Evolutionary conservation across 2,888 invertebrate species (phyloP), one percentile per base, ranked within the genome.

Genomic region (Digitonthophagus gazella): DNA sequence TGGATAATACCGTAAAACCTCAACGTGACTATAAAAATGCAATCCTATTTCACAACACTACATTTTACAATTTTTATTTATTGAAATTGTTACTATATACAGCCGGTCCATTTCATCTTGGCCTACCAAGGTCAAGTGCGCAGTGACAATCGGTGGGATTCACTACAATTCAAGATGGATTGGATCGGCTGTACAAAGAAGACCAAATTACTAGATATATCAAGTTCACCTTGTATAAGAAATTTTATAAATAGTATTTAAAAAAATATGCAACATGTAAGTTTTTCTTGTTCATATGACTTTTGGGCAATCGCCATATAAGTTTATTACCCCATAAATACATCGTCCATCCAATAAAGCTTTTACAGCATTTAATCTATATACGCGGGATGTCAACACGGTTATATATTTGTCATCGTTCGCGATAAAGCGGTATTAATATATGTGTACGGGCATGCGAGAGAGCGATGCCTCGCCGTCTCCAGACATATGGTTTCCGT

Each of bases 341-440:
- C 66, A 65, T 66, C 66, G 61, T 14, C 14, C 54, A 66, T 55
- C 61, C 61, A 69, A 69, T 69, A 69, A 69, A 69, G 66, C 68
- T 69, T 69, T 69, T 69, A 66, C 66, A 20, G 58, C 65, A 63
- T 58, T 69, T 66, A 69, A 69, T 66, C 66, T 63, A 58, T 61
- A 61, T 65, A 61, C 58, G 61, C 61, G 19, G 58, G 55, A 18
- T 55, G 65, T 69, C 68, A 69, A 69, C 68, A 66, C 68, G 61
- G 68, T 61, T 61, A 66, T 69, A 69, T 69, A 69, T 66, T 61
- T 69, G 68, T 69, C 68, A 69, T 61, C 68, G 61, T 19, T 20
- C 20, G 61, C 65, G 68, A 69, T 69, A 69, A 69, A 69, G 55
- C 65, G 61, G 61, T 63, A 67, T 67, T 64, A 67, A 67, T 67